Evolutionary conservation across 1,140 invertebrate genomes (phyloP).

Genomic region (Bombus vancouverensis): DNA sequence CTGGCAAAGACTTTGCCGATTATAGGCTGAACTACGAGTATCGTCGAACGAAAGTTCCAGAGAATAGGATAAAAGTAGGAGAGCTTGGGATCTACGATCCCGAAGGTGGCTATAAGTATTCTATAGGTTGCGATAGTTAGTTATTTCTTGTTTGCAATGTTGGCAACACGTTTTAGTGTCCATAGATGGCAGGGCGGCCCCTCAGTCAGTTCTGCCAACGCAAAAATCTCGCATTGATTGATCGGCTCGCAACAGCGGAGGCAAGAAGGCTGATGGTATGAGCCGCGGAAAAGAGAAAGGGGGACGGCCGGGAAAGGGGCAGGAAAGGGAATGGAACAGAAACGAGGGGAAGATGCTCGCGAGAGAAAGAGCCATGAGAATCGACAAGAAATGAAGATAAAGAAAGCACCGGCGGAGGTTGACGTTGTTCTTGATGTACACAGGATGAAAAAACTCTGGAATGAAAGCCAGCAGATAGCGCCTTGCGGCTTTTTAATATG

Average conservation of each 20-base stretch:
- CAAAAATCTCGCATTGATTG: conserved; percentile 78
- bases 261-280: conserved; percentile 41
- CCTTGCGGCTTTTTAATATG: conserved; percentile 65
- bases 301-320: conserved; percentile 21
- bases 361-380: conserved; percentile 58
- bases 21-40: too few relatives aligned
- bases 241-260: conserved; percentile 64
- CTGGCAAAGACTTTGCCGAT: background rate
- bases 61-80: conserved; percentile 18
- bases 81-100: conserved; percentile 35
- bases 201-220: conserved; percentile 68
- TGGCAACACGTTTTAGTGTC: conserved; percentile 77
- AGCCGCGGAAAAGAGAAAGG: conserved; percentile 54
- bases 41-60: background rate
- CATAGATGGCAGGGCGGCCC: conserved; percentile 74
- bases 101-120: conserved; percentile 63
- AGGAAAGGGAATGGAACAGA: conserved; percentile 30
- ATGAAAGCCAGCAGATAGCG: conserved; percentile 44
- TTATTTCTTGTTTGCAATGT: conserved; percentile 76
- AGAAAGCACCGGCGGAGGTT: conserved; percentile 46
- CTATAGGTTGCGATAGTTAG: conserved; percentile 73
- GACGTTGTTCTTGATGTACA: conserved; percentile 50
- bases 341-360: conserved; percentile 18
- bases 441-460: conserved; percentile 50
- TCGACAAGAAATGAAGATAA: conserved; percentile 44